Evolutionary conservation across 1,140 invertebrate species (phyloP), one percentile per base, ranked within the genome.

Genomic region (Magallana gigas): DNA sequence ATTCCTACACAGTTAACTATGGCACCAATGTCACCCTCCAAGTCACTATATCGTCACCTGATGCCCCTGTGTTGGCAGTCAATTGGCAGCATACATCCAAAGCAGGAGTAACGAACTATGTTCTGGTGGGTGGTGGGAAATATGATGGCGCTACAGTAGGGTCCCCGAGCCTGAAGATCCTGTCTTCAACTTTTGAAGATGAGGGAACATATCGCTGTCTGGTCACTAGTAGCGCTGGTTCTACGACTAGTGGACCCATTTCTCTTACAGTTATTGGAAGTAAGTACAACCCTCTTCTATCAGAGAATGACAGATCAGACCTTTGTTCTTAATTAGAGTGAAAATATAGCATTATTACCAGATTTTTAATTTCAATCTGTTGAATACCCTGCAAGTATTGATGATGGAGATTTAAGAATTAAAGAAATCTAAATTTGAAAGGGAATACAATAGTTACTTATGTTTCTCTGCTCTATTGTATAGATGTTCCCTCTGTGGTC

Each of bases 201-300:
- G 85, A 80, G 36, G 87, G 87, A 60, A 86, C 59, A 57, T 88
- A 88, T 60, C 60, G 60, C 23, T 88, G 87, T 62, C 68, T 83
- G 59, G 87, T 81, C 16, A 57, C 62, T n/a, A 88, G 84, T 62
- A 18, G 60, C 76, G 87, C 84, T n/a, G 87, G 87, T 9, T 85
- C 87, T 62, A 85, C 84, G 11, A 57, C 23, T 1, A 86, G 84
- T 84, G 23, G 14, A 36, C 16, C 76, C 1, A 84, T 85, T 18
- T 82, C 87, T 14, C 56, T 88, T 0, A 80, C 81, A 57, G 81
- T 88, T 11, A 62, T 58, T 76, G 87, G 87, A 83, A 85, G 87
- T 88, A 86, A 86, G 87, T 16, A 36, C n/a, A 81, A 9, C 23
- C 29, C 29, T 48, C 36, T 48, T 48, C 36, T 48, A 48, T 4